Percentiles rank a stretch among this genome's conserved stretches.
Evolutionary conservation across 2,797 vertebrate genomes (phyloP).

Genomic region (Poliocrania exsul): DNA sequence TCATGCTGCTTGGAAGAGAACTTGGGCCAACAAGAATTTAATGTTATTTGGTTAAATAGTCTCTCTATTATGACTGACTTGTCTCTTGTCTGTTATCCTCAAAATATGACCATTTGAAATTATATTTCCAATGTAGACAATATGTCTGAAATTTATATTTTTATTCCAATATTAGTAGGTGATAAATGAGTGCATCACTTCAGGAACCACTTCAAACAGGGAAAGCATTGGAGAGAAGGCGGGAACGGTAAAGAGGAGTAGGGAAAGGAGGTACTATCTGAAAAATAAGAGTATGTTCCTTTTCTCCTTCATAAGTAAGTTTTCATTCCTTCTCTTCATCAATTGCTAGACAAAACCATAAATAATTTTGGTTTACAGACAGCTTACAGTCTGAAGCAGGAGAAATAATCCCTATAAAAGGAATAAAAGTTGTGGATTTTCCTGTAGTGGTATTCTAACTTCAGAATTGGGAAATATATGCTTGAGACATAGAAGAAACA

Average conservation of each 20-base stretch:
- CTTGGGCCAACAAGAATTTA: background rate
- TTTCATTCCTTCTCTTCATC: background rate
- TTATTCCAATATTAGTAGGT: background rate
- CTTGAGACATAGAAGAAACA: background rate
- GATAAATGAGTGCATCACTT: background rate
- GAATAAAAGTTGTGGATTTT: background rate
- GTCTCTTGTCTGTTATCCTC: background rate
- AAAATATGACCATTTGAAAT: background rate
- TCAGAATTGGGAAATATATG: background rate
- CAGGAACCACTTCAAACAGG: background rate
- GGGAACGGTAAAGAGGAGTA: background rate
- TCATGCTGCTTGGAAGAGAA: background rate
- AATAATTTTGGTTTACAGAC: background rate
- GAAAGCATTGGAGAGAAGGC: background rate
- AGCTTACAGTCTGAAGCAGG: background rate
- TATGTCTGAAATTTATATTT: background rate
- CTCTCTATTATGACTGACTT: background rate
- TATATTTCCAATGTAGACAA: background rate
- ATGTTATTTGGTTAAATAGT: background rate
- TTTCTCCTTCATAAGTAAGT: background rate
- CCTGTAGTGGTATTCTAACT: background rate
- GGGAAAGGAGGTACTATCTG: background rate
- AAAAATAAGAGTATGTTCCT: background rate
- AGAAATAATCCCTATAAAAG: background rate
- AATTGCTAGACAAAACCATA: background rate